phyloP scores from a whole-genome alignment of 1,140 invertebrate genomes.

The Drosophila ercepeae region DNA sequence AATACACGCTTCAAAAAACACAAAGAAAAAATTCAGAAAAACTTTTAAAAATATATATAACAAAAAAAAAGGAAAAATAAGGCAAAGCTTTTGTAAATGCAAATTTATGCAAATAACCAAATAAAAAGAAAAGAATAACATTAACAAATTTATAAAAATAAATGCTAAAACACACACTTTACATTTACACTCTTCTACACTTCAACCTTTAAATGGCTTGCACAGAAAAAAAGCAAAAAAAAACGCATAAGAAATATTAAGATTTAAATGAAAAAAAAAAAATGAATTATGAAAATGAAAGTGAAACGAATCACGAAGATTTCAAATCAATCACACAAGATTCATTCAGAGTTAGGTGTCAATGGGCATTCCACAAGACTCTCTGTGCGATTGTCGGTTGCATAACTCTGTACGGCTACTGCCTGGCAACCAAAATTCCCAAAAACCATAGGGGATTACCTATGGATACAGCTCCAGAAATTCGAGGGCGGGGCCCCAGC shows the following conservation, averaged over 20 bases:
- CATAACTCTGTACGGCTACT: slow-evolving; percentile 80
- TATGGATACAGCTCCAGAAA: background rate
- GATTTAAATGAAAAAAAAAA: slow-evolving; percentile 30
- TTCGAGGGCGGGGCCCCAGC: slow-evolving; percentile 43
- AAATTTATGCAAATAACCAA: slow-evolving; percentile 53
- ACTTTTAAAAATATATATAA: slow-evolving; percentile 2
- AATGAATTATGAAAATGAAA: slow-evolving; percentile 20
- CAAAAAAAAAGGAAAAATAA: slow-evolving; percentile 36
- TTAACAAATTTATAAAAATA: slow-evolving; percentile 53
- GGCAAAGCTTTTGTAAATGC: slow-evolving; percentile 71
- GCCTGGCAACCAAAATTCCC: slow-evolving; percentile 53
- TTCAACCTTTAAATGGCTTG: slow-evolving; percentile 65
- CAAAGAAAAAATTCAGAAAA: slow-evolving; percentile 18
- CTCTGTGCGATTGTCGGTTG: slow-evolving; percentile 77
- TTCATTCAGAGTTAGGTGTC: slow-evolving; percentile 83
- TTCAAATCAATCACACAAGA: slow-evolving; percentile 59
- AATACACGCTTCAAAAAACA: slow-evolving; percentile 74
- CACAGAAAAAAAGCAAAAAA: slow-evolving; percentile 50
- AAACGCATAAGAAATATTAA: slow-evolving; percentile 29
- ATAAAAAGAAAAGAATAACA: slow-evolving; percentile 48
- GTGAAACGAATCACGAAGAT: slow-evolving; percentile 27
- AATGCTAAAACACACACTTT: slow-evolving; percentile 26
- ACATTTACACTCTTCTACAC: slow-evolving; percentile 38
- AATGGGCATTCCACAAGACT: slow-evolving; percentile 79
- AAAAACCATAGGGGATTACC: background rate